A percentile compares a stretch with the other conserved stretches of the same genome.
Evolutionary conservation across 2,113 vertebrate species (phyloP).

Genomic region (Catharus bicknelli): DNA sequence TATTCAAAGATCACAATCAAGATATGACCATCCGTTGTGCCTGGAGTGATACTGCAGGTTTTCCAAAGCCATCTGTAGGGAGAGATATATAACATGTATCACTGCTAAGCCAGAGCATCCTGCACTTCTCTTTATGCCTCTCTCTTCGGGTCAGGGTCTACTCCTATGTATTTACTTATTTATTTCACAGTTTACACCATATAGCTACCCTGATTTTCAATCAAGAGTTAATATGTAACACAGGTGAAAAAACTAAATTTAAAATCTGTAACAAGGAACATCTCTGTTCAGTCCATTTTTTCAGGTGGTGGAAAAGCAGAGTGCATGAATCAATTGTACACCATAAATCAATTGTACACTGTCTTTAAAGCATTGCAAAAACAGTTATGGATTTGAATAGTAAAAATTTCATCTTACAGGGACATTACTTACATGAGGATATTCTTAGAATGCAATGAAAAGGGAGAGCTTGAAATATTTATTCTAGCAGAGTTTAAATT

Average conservation of each 20-base stretch:
- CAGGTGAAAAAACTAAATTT: neutral
- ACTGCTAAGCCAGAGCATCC: neutral
- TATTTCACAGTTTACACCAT: neutral
- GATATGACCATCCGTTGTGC: neutral
- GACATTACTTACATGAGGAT: neutral
- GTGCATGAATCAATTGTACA: neutral
- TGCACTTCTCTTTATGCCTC: neutral
- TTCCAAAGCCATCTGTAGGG: neutral
- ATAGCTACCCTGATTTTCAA: neutral
- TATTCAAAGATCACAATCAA: neutral
- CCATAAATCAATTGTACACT: neutral
- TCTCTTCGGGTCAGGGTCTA: neutral
- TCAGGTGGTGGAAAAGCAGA: neutral
- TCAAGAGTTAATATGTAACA: neutral
- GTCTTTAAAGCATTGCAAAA: slow-evolving; percentile 27
- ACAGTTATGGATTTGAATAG: neutral
- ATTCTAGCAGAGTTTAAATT: neutral
- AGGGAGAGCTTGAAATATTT: slow-evolving; percentile 20
- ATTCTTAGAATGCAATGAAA: slow-evolving; percentile 9
- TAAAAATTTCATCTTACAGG: slow-evolving; percentile 1
- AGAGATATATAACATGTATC: too few relatives aligned
- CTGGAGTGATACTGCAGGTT: accelerated
- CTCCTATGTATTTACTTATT: neutral
- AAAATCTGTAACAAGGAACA: neutral
- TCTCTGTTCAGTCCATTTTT: neutral